Conservation (phyloP, 2,113 vertebrate genomes). For the Elephantulus edwardii region DNA sequence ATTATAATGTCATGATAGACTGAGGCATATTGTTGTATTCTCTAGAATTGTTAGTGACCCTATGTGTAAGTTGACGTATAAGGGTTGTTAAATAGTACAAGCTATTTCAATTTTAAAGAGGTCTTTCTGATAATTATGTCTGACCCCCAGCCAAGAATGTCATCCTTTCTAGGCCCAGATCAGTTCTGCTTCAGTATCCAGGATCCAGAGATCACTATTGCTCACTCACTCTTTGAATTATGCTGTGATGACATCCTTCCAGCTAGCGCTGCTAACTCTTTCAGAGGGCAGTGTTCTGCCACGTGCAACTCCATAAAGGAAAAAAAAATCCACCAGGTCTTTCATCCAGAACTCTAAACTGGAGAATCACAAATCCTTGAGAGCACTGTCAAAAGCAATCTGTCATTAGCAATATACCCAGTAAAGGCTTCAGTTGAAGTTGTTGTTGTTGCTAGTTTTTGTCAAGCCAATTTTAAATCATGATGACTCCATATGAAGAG, state of each 20-base stretch:
- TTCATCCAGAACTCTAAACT: not conserved
- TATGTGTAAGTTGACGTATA: too few species aligned
- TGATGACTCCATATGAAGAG: too few species aligned
- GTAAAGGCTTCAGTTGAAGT: not conserved
- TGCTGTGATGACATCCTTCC: not conserved
- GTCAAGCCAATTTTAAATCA: too few species aligned
- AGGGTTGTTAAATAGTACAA: too few species aligned
- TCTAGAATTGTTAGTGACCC: too few species aligned
- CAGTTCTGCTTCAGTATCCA: not conserved
- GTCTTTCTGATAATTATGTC: not conserved
- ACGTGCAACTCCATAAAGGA: not conserved
- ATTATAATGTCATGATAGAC: not conserved
- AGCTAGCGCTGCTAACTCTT: not conserved
- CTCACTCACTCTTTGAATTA: not conserved
- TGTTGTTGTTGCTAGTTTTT: too few species aligned
- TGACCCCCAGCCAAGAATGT: not conserved
- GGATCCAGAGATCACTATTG: not conserved
- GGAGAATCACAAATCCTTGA: not conserved
- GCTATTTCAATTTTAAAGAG: not conserved
- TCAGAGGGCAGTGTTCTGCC: not conserved
- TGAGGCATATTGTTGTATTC: not conserved
- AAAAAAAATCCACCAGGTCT: not conserved
- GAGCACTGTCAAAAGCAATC: not conserved
- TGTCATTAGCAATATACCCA: not conserved
- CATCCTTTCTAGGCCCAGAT: not conserved